Evolutionary conservation across 2,113 vertebrate species (phyloP).

Genomic region (Ranitomeya imitator): DNA sequence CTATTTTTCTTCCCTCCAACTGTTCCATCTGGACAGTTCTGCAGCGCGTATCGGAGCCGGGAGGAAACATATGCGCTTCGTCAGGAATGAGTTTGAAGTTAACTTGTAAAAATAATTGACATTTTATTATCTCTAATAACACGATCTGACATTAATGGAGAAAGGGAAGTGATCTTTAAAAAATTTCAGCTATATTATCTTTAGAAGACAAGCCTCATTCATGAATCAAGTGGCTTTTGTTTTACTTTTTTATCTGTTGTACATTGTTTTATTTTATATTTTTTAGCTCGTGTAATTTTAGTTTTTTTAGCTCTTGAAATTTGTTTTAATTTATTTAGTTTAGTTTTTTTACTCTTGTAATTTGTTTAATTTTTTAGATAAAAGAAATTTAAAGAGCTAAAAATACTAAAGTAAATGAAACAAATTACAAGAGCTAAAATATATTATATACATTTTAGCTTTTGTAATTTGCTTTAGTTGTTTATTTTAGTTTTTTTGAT

Average conservation of each 20-base stretch:
- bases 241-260: neutral
- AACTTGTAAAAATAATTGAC: constrained; percentile 51
- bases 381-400: no score
- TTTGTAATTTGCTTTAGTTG: no score
- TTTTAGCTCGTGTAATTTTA: neutral
- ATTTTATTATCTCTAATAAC: constrained; percentile 40
- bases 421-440: no score
- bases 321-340: no score
- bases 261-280: neutral
- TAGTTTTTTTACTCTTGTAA: no score
- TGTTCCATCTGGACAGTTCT: constrained; percentile 51
- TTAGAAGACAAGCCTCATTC: constrained; percentile 2
- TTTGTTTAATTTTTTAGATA: no score
- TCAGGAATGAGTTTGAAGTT: constrained; percentile 41
- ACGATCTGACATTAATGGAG: constrained; percentile 33
- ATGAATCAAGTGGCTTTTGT: neutral
- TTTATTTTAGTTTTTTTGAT: neutral
- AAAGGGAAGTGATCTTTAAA: constrained; percentile 7
- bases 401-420: no score
- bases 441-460: no score
- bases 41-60: constrained; percentile 13
- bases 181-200: constrained; percentile 22
- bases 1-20: constrained; percentile 43
- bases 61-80: constrained; percentile 39
- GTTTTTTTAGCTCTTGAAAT: no score